These are phyloP conservation scores for Congeria kusceri DNA, from an alignment of 2,888 invertebrate species.

Conservation along the genomic window DNA sequence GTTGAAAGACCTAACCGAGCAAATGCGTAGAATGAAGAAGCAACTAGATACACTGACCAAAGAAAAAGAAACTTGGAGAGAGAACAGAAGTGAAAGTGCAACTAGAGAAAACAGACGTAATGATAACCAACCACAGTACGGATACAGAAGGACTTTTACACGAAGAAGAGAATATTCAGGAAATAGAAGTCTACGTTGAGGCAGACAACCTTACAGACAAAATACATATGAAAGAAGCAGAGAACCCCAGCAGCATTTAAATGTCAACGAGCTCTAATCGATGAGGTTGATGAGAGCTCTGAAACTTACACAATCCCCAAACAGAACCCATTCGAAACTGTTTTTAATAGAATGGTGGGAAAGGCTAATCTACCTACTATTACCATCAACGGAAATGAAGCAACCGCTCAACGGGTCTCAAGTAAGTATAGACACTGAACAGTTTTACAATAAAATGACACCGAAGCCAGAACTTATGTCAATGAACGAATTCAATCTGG, in stretches of 20 bases:
- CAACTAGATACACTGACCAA: neutral
- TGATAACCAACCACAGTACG: neutral
- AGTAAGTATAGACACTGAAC: neutral
- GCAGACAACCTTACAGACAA: neutral
- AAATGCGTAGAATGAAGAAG: neutral
- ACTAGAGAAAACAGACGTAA: neutral
- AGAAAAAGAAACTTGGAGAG: neutral
- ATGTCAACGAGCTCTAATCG: constrained; percentile 1
- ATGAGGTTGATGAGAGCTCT: neutral
- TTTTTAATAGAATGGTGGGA: neutral
- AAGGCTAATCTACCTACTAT: neutral
- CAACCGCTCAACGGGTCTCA: constrained; percentile 15
- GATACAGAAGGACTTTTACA: neutral
- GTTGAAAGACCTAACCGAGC: neutral
- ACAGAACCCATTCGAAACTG: neutral
- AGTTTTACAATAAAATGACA: constrained; percentile 1
- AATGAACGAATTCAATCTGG: constrained; percentile 12
- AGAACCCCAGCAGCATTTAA: neutral
- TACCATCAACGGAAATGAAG: neutral
- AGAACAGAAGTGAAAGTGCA: neutral
- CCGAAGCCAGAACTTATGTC: neutral
- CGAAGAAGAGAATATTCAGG: neutral
- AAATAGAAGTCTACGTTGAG: neutral
- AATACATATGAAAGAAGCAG: neutral
- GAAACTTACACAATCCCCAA: neutral